Conservation (phyloP, 2,113 vertebrate genomes). For the Columba livia region DNA sequence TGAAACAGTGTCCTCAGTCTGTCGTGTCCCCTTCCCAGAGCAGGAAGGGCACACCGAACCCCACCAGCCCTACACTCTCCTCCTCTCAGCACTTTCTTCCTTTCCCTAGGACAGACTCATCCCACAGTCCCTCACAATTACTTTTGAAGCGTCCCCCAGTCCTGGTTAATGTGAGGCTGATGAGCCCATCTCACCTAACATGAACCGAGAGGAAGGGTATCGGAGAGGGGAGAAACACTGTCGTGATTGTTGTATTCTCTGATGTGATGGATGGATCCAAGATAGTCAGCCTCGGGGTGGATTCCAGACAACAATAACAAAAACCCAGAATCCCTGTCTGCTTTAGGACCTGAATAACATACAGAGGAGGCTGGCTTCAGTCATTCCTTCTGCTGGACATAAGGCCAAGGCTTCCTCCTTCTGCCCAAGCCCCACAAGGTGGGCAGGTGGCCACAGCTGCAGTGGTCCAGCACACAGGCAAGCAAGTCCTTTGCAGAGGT, state of each 20-base stretch:
- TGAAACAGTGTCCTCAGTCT: fast-evolving
- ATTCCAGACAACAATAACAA: background rate
- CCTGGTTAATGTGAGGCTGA: background rate
- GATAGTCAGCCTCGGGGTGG: fast-evolving
- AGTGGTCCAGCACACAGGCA: background rate
- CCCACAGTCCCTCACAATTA: background rate
- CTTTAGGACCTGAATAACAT: background rate
- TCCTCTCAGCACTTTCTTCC: background rate
- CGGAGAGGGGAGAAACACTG: background rate
- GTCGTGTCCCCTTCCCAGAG: background rate
- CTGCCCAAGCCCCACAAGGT: fast-evolving
- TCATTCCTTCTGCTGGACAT: background rate
- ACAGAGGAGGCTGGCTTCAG: background rate
- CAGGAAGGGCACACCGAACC: background rate
- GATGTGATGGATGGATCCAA: background rate
- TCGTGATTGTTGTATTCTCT: background rate
- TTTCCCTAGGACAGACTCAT: background rate
- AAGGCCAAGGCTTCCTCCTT: background rate
- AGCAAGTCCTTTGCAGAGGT: background rate
- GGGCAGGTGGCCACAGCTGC: background rate
- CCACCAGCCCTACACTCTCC: background rate
- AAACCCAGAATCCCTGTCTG: background rate
- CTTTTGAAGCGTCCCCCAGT: background rate
- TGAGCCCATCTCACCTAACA: background rate
- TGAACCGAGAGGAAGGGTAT: background rate